Evolutionary conservation across 2,888 invertebrate species (phyloP), one percentile per base, ranked within the genome.

Genomic region (Lithophane semibrunnea): DNA sequence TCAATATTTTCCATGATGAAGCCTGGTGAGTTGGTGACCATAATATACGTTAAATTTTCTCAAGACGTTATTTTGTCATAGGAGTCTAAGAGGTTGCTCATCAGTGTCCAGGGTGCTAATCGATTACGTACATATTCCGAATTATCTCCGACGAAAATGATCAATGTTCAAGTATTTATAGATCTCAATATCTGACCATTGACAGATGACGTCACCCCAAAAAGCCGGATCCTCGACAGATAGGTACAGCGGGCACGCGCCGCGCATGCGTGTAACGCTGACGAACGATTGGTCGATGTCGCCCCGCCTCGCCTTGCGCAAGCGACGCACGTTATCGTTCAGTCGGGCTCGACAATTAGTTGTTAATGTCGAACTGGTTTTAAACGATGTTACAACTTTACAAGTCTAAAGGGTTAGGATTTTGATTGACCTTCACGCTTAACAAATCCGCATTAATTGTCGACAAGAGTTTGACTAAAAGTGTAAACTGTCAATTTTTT

Each of bases 291-390:
- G 96, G 96, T 89, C 91, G 94, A 80, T 84, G 83, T 86, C 90
- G 95, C 94, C 95, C 92, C 95, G 95, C 95, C 95, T 94, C 86
- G 88, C 76, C 84, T 93, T 92, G 91, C 92, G 92, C 91, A 89
- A 91, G 86, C 84, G 79, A 81, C 83, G 79, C 79, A 77, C 63
- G 82, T 76, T 84, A 80, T 81, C 75, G 80, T 80, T 79, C 82
- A 85, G 85, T 82, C 85, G 85, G 77, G 78, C 86, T 82, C 82
- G 73, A 87, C 87, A 87, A 87, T 87, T 87, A 87, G 87, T 85
- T 85, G 77, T 78, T 84, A 82, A 84, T 84, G 64, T 74, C 37
- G 60, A 73, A 82, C 82, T 82, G 74, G 79, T 84, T 73, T 75
- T 73, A 75, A 80, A 68, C 52, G 37, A 49, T 24, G 24, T 65